Evolutionary conservation across 2,797 vertebrate species (phyloP), one percentile per base, ranked within the genome.

Genomic region (Propithecus perrieri): DNA sequence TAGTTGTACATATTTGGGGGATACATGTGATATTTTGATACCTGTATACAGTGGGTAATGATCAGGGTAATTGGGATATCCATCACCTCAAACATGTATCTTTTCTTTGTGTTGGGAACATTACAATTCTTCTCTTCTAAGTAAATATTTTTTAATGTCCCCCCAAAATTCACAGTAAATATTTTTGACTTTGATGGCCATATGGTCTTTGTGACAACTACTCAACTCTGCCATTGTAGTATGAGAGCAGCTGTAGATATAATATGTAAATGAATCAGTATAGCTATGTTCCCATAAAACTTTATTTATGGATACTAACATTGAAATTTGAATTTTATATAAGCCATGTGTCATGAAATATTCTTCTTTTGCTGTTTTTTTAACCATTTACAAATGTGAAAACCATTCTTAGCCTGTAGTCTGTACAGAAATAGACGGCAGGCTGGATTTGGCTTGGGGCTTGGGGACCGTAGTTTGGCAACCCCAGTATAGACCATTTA

Each of bases 311-410:
- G 41, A 80, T 74, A 20, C 15, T 90, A 83, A 74, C 35, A 79
- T 78, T 80, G 22, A 76, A 80, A 84, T 91, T 69, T 85, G 57
- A 59, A 85, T 76, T 91, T 86, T 63, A 43, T 80, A 35, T 75
- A 81, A n/a, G 50, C 81, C 28, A 13, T 0, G 4, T 85, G 46
- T 78, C 69, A 72, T 71, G 61, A 92, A 46, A 72, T 92, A 80
- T 48, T 91, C 20, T 43, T 88, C 53, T 80, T 89, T 72, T 55
- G 55, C 17, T 95, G 71, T 79, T 57, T 86, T 63, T 85, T 78
- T 17, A 87, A 57, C 43, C 14, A 22, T 83, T 89, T 92, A 53
- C 81, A 96, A 92, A 78, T 94, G 57, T 69, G 26, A 91, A 87
- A 69, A 71, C 41, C 26, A 24, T 33, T 84, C 61, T 87, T 78